A percentile compares a stretch with the other conserved stretches of the same genome.
phyloP scores from a whole-genome alignment of 2,113 vertebrate species.

The Dermatemys mawii region DNA sequence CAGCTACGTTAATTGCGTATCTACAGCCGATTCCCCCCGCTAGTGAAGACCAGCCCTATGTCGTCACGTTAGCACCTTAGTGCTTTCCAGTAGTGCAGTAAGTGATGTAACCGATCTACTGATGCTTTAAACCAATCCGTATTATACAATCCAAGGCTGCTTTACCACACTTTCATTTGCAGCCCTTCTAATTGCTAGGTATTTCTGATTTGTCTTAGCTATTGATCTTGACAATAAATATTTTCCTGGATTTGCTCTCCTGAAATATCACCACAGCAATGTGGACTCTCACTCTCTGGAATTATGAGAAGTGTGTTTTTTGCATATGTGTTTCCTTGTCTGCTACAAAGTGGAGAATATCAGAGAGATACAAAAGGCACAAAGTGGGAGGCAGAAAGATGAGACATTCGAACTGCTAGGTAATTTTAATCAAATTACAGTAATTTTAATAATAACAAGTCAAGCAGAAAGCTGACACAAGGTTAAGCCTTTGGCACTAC shows the following conservation, averaged over 20 bases:
- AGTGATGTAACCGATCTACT: neutral
- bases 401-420: neutral
- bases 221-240: neutral
- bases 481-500: neutral
- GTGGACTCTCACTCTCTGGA: neutral
- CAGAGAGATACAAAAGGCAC: neutral
- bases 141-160: neutral
- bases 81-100: neutral
- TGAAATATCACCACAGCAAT: neutral
- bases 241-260: fast-evolving
- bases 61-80: fast-evolving
- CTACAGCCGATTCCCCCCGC: no score
- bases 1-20: no score
- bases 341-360: neutral
- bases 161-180: neutral
- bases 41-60: no score
- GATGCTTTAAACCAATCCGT: neutral
- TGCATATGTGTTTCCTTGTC: neutral
- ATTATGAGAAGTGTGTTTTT: neutral
- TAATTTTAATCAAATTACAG: neutral
- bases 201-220: neutral
- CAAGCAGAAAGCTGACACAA: neutral
- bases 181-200: neutral
- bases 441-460: slow-evolving; percentile 1
- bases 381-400: neutral